Evolutionary conservation across 2,888 invertebrate genomes (phyloP), one percentile per base, ranked within the genome.

Genomic region (Chrysotoxum bicinctum): DNA sequence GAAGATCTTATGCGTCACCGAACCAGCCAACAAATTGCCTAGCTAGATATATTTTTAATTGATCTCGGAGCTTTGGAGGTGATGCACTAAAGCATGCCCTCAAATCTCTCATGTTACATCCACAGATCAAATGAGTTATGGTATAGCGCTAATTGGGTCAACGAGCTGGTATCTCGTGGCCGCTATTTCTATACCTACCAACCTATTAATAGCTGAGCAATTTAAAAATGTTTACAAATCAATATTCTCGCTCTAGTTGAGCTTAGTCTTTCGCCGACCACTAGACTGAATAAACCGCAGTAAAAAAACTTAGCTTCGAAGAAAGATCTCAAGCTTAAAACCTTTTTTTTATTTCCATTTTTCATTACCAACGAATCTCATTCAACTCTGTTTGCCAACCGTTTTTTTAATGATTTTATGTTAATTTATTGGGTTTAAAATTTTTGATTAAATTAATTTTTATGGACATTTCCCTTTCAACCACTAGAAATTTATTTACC

Each of bases 221-320:
- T 19, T 19, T 3, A 19, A 3, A 45, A 45, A 45, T 5, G 14
- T 23, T n/a, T 6, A 26, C 14, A 50, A 50, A n/a, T 60, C 10
- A 26, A 26, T 14, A 12, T 1, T 32, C 35, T 45, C n/a, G 82
- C 50, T 21, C 70, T 48, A 73, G 69, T 62, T n/a, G 86, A 86
- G 19, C 30, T 23, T 72, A 23, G 23, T 75, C 21, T 43, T 45
- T 32, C 19, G n/a, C 45, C 45, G 30, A 32, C 64, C 30, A 32
- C 64, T 14, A 19, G 14, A 19, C 45, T 45, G 64, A 62, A 2
- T 43, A 26, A 40, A 16, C 16, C 62, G 62, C 37, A 37, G n/a
- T 19, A 14, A n/a, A 16, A n/a, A 12, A 43, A 16, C 26, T 43
- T 43, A n/a, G 5, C 2, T 8, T 58, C 21, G 0, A 2, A 58